Percentiles rank a stretch among this genome's conserved stretches.
Conservation (phyloP, 2,113 vertebrate genomes). For the Eudyptes chrysolophus region DNA sequence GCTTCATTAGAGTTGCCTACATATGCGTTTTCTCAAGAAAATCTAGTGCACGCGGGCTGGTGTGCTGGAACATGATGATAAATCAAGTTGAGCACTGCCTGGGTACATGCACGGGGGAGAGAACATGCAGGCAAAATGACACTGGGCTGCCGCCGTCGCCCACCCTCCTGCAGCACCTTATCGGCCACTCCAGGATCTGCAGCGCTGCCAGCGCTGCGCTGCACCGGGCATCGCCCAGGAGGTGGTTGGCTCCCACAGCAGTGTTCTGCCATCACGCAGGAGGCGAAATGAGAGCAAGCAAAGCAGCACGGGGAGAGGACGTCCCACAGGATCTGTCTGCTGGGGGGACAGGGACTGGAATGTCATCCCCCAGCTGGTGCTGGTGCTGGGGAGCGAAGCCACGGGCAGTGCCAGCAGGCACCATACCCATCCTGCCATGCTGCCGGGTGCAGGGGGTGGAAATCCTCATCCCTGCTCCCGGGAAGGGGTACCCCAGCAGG, state of each 20-base stretch:
- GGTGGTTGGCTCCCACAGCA: accelerated
- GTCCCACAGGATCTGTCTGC: accelerated
- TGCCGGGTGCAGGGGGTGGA: too few relatives aligned
- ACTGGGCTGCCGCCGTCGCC: accelerated
- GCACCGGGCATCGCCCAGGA: accelerated
- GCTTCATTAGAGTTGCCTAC: background rate
- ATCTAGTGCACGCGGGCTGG: background rate
- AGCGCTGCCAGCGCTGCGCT: accelerated
- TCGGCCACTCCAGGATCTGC: background rate
- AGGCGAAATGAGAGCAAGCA: background rate
- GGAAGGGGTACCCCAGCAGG: background rate
- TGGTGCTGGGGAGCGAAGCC: accelerated
- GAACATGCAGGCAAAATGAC: background rate
- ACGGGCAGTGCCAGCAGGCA: accelerated
- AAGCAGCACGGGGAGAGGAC: background rate
- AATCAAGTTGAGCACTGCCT: accelerated
- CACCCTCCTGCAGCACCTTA: background rate
- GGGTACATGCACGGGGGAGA: background rate
- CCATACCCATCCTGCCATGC: accelerated
- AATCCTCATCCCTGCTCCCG: accelerated
- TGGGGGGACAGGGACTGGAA: background rate
- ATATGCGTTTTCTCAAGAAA: background rate
- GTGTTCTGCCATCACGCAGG: accelerated
- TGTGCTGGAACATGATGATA: background rate
- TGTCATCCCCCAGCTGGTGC: too few relatives aligned